phyloP scores from a whole-genome alignment of 2,113 vertebrate species.

The Haliaeetus leucogaster region DNA sequence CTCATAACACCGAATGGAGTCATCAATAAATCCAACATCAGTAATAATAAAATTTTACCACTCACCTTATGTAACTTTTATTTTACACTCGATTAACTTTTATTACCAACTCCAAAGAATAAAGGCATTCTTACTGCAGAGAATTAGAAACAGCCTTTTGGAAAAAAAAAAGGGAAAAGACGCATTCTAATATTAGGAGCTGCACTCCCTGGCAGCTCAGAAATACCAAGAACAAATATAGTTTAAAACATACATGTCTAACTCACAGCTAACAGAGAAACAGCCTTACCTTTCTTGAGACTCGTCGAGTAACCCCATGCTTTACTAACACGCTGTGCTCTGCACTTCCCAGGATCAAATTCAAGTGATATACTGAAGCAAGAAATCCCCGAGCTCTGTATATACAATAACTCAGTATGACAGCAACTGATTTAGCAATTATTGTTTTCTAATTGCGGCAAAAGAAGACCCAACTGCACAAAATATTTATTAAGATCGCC shows the following conservation, averaged over 20 bases:
- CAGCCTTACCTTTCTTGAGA: not conserved
- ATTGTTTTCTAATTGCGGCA: not conserved
- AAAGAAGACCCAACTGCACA: not conserved
- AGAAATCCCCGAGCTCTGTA: not conserved
- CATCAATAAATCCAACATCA: not conserved
- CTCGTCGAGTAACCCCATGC: not conserved
- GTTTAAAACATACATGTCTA: not conserved
- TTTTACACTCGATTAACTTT: slow-evolving; percentile 68
- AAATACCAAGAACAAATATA: not conserved
- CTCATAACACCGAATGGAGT: not conserved
- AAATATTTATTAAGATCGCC: not conserved
- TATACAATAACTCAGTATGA: not conserved
- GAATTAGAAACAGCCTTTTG: slow-evolving; percentile 28
- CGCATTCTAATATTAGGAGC: not conserved
- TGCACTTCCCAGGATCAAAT: not conserved
- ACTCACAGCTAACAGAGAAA: not conserved
- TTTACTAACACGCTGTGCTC: not conserved
- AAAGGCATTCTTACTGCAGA: slow-evolving; percentile 13
- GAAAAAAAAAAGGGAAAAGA: not conserved
- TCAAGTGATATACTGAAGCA: accelerated
- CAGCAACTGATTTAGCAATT: not conserved
- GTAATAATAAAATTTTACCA: slow-evolving; percentile 23
- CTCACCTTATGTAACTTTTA: slow-evolving; percentile 38
- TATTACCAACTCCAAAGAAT: slow-evolving; percentile 27
- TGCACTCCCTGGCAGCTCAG: not conserved